Evolutionary conservation across 2,888 invertebrate species (phyloP).

Genomic region (Melanotus villosus): DNA sequence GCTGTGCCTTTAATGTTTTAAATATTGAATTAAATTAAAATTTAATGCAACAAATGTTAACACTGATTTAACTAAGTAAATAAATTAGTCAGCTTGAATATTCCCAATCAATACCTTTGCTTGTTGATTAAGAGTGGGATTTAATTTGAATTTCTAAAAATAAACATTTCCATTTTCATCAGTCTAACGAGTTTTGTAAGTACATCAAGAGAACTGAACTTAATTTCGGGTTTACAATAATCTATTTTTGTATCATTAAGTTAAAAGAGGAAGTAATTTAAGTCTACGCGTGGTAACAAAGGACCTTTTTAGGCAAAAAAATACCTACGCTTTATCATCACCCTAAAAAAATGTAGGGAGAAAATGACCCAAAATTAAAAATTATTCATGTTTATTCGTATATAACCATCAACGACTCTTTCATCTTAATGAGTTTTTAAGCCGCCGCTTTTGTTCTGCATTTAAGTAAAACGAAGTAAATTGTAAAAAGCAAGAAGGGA

Average conservation of each 20-base stretch:
- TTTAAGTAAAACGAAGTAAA: slow-evolving; percentile 28
- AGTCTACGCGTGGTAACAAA: background rate
- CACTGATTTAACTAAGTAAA: too few species aligned
- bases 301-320: background rate
- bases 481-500: slow-evolving; percentile 6
- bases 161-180: too few species aligned
- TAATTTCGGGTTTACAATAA: background rate
- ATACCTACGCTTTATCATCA: slow-evolving; percentile 4
- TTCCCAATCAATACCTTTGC: too few species aligned
- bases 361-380: slow-evolving; percentile 30
- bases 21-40: too few species aligned
- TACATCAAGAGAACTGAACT: too few species aligned
- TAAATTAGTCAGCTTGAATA: too few species aligned
- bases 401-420: slow-evolving; percentile 26
- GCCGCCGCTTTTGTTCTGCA: slow-evolving; percentile 19
- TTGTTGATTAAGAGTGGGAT: too few species aligned
- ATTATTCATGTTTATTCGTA: slow-evolving; percentile 28
- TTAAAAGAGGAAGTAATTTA: background rate
- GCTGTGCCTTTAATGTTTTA: too few species aligned
- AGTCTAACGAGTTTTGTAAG: too few species aligned
- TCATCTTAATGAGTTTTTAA: slow-evolving; percentile 33
- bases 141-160: too few species aligned
- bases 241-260: background rate
- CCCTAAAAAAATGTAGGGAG: background rate
- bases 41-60: too few species aligned